These are phyloP conservation scores for Pachyuromys duprasi DNA, from an alignment of 2,797 vertebrate genomes.

Conservation along the genomic window DNA sequence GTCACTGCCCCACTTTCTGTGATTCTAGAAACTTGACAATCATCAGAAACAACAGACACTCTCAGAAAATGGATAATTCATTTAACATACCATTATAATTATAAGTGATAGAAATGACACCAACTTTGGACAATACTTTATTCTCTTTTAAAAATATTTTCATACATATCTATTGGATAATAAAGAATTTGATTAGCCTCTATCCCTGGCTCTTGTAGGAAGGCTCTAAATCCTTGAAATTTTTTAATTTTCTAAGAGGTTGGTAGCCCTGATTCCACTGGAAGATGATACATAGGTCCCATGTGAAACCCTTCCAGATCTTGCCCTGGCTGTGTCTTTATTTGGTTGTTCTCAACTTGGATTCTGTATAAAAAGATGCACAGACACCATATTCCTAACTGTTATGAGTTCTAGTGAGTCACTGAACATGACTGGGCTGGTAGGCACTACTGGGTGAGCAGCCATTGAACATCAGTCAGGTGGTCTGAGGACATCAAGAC, in stretches of 20 bases:
- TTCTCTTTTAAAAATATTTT: constrained; percentile 25
- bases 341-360: not conserved
- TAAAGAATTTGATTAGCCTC: not conserved
- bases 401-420: constrained; percentile 9
- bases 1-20: not conserved
- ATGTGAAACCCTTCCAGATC: not conserved
- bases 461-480: not conserved
- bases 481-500: not conserved
- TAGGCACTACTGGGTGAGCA: not conserved
- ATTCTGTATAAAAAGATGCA: not conserved
- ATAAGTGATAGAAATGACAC: not conserved
- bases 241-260: not conserved
- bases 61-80: not conserved
- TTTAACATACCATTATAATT: not conserved
- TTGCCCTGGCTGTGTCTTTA: not conserved
- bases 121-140: not conserved
- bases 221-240: constrained; percentile 28
- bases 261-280: not conserved
- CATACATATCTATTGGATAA: not conserved
- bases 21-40: not conserved
- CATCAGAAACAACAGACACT: not conserved
- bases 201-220: not conserved
- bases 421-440: not conserved
- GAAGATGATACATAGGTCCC: not conserved
- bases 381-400: not conserved